phyloP scores from a whole-genome alignment of 2,113 vertebrate species.

The Apodemus speciosus region DNA sequence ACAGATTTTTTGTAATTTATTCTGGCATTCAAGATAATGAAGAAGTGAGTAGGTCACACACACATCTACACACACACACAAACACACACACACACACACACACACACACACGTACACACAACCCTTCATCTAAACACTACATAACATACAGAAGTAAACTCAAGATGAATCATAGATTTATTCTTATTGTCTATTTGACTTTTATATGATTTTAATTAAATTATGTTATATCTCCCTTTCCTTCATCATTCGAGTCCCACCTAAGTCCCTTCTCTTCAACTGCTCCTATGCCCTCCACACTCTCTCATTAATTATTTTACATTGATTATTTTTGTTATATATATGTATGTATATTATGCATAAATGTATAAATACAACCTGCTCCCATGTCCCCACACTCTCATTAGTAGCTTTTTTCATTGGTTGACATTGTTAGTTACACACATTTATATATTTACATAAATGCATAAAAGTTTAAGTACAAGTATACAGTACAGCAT shows the following conservation, averaged over 20 bases:
- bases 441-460: background rate
- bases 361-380: background rate
- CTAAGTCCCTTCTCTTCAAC: background rate
- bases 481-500: background rate
- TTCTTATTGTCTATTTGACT: background rate
- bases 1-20: background rate
- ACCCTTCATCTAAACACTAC: background rate
- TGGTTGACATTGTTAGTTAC: background rate
- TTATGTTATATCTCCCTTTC: background rate
- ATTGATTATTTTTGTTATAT: background rate
- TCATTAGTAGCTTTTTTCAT: background rate
- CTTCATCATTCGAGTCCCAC: background rate
- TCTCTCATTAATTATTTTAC: background rate
- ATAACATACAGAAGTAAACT: background rate
- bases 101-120: background rate
- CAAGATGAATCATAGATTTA: background rate
- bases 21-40: background rate
- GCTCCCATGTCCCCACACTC: background rate
- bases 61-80: background rate
- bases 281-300: background rate
- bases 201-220: background rate
- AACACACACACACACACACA: background rate
- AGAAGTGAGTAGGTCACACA: background rate
- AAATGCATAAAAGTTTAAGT: background rate
- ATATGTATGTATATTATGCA: background rate